Evolutionary conservation across 2,113 vertebrate genomes (phyloP), one percentile per base, ranked within the genome.

Genomic region (Amblyopsis rosae): DNA sequence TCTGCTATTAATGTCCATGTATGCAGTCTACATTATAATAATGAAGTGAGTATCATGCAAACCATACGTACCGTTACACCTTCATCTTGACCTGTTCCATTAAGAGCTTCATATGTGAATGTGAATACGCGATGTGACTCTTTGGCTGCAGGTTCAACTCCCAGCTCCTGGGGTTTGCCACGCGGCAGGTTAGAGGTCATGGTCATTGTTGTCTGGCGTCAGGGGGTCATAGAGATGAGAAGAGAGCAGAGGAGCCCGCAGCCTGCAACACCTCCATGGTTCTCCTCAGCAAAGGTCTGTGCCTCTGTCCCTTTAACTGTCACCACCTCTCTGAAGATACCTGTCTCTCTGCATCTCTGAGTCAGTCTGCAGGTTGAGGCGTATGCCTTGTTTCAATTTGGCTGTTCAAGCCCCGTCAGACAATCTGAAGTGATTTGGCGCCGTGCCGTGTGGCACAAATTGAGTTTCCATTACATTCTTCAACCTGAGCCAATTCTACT

Each of bases 11-110:
- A 89, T 92, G 64, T 89, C 90, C 59, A 91, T 93, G 91, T 93
- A 93, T 64, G 91, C 82, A 35, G 75, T 93, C 73, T 93, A 93
- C 87, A 93, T 93, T 65, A 35, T 93, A 51, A 92, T 93, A 80
- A 93, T 93, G 92, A 93, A 93, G 92, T 93, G 73, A 91, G 92
- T 88, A 66, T 6, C 6, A 11, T 6, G 17, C 60, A 41, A 9
- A 58, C 1, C 11, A 55, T 64, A 13, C 47, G n/a, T 19, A 26
- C 10, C 16, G 16, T 48, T 19, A 26, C 3, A 1, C 9, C 47
- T 48, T 12, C 41, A 72, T 10, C 4, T 6, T 3, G 12, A 11
- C 54, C 5, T 41, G 35, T 41, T 8, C 35, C 35, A 6, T 41
- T 41, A 41, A 41, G 35, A 41, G 35, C 35, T 41, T 41, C 35